Percentiles rank a stretch among this genome's conserved stretches.
Evolutionary conservation across 1,140 invertebrate species (phyloP).

Genomic region (Drosophila pseudoobscura): DNA sequence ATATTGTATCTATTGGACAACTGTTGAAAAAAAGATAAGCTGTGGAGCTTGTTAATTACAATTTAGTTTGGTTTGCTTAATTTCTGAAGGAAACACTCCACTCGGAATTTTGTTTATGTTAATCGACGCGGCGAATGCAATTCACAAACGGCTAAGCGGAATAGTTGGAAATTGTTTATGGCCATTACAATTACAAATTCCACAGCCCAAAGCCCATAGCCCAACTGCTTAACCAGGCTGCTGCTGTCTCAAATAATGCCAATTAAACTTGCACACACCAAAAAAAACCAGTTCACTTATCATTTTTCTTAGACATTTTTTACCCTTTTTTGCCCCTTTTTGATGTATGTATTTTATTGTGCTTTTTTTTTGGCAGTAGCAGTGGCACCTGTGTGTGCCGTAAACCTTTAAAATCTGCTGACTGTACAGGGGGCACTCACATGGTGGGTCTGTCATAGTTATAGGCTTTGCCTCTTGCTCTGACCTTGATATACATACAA

Average conservation of each 20-base stretch:
- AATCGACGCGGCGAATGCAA: constrained; percentile 39
- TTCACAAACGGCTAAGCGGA: constrained; percentile 40
- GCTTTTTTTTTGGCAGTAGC: constrained; percentile 59
- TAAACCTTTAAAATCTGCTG: constrained; percentile 54
- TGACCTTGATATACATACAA: constrained; percentile 75
- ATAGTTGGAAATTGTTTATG: constrained; percentile 46
- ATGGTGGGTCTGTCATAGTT: constrained; percentile 57
- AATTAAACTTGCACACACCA: constrained; percentile 71
- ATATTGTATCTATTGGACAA: constrained; percentile 40
- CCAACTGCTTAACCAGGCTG: too few species aligned
- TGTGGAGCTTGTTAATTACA: constrained; percentile 34
- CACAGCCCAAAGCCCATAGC: too few species aligned
- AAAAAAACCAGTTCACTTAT: constrained; percentile 70
- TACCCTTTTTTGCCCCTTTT: too few species aligned
- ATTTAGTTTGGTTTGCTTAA: constrained; percentile 44
- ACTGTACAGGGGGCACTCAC: constrained; percentile 44
- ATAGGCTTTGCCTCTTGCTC: constrained; percentile 61
- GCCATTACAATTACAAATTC: constrained; percentile 51
- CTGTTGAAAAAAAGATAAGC: constrained; percentile 35
- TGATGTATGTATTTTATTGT: constrained; percentile 6
- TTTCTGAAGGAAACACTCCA: constrained; percentile 42
- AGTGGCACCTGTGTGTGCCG: constrained; percentile 39
- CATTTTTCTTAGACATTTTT: constrained; percentile 11
- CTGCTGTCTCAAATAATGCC: constrained; percentile 61
- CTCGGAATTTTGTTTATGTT: constrained; percentile 36